Base-by-base conservation (phyloP, 2,888 invertebrate species). In the Ectemnius lituratus region DNA sequence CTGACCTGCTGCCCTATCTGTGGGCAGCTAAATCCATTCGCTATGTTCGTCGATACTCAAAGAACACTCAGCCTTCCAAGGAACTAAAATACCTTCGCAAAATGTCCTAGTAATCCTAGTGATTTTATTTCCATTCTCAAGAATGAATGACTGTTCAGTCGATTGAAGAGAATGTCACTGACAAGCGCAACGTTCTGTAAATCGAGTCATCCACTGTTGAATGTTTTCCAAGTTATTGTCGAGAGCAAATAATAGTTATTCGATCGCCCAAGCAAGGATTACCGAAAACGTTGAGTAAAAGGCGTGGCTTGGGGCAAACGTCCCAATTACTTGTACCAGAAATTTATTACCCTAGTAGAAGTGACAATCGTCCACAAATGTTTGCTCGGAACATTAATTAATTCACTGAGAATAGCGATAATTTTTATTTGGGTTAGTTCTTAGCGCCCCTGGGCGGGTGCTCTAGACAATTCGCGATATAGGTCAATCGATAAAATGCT, bases 401-500 rank as follows among this genome's bases (percentile, higher is more conserved):
- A 13, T 14, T 52, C 14, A 16, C 5, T 52, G 52, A 5, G 52
- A 52, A 52, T 14, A 52, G 52, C 14, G 14, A 52, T 60, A 70
- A 23, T 49, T 77, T 67, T 62, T 79, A 84, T 81, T 83, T 83
- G 70, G 83, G 83, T 84, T 83, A 84, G 78, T 78, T 85, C 84
- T 83, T 84, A 79, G 83, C 84, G 84, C 84, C 83, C 84, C 80
- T 80, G 82, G 73, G 78, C 77, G 86, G 37, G 81, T 78, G 83
- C 78, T 83, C 80, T 85, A 84, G 82, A 83, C 86, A 85, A 83
- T 85, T 81, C 78, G 59, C 78, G 75, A 86, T 86, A 87, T 87
- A 80, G 87, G 87, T 87, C 87, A 86, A 87, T 87, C 87, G 86
- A 87, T 87, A 84, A 86, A 85, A 86, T 83, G 82, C 83, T 85